A percentile compares a stretch with the other conserved stretches of the same genome.
These are phyloP conservation scores for Allobates femoralis DNA, from an alignment of 2,797 vertebrate species.

Conservation along the genomic window DNA sequence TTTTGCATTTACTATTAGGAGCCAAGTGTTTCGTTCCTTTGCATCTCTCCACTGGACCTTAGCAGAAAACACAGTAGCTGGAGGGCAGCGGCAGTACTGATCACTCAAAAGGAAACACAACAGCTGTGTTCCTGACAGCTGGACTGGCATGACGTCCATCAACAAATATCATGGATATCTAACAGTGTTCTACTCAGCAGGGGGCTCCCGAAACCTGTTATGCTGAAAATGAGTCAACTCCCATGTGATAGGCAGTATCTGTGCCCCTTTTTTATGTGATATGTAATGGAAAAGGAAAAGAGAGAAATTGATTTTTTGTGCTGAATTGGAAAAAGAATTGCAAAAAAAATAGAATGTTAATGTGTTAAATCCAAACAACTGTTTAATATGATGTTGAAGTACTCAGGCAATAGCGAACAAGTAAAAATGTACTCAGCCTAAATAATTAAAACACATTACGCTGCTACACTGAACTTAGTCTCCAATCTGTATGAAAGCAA, in stretches of 20 bases:
- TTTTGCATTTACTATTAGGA: conserved; percentile 74
- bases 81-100: conserved; percentile 78
- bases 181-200: conserved; percentile 74
- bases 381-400: conserved; percentile 37
- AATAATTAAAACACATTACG: conserved; percentile 34
- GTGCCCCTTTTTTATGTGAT: conserved; percentile 23
- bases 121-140: conserved; percentile 92
- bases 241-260: conserved; percentile 56
- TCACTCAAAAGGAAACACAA: conserved; percentile 87
- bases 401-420: conserved; percentile 14
- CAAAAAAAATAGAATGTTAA: neutral
- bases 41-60: conserved; percentile 79
- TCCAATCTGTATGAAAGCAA: conserved; percentile 23
- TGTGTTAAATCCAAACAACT: conserved; percentile 18
- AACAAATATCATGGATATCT: conserved; percentile 78
- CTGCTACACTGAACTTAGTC: conserved; percentile 9
- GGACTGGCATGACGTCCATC: conserved; percentile 83
- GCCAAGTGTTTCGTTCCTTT: conserved; percentile 70
- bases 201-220: conserved; percentile 73
- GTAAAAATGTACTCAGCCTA: conserved; percentile 28
- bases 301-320: conserved; percentile 18
- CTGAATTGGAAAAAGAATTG: neutral
- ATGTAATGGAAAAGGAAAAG: neutral
- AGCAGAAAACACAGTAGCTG: conserved; percentile 78
- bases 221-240: conserved; percentile 64